These are phyloP conservation scores for Xestobium rufovillosum DNA, from an alignment of 2,888 invertebrate species.

Conservation along the genomic window DNA sequence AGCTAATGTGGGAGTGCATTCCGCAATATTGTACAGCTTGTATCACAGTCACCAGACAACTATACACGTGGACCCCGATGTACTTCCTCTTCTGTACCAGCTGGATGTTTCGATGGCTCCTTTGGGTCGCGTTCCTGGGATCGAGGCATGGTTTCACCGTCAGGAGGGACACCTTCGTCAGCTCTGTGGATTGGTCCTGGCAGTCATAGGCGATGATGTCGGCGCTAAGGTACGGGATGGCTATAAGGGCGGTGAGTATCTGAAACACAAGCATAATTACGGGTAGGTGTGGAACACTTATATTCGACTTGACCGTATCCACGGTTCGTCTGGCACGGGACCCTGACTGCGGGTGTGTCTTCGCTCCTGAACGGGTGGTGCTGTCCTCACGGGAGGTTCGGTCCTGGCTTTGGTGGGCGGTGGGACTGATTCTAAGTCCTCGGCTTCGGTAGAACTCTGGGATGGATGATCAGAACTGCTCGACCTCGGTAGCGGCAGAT, in stretches of 20 bases:
- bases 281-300: too few relatives aligned
- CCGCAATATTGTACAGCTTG: conserved; percentile 7
- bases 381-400: neutral
- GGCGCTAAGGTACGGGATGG: too few relatives aligned
- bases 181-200: conserved; percentile 4
- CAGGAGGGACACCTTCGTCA: conserved; percentile 6
- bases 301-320: neutral
- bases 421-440: neutral
- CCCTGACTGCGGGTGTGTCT: neutral
- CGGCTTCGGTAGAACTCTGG: too few relatives aligned
- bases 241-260: too few relatives aligned
- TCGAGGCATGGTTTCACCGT: conserved; percentile 3
- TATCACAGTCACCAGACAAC: neutral
- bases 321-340: neutral
- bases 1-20: too few relatives aligned
- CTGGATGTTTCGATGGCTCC: neutral
- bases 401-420: neutral
- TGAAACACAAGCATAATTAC: too few relatives aligned
- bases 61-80: too few relatives aligned
- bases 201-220: conserved; percentile 9
- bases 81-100: too few relatives aligned
- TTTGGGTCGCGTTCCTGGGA: conserved; percentile 1
- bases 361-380: neutral
- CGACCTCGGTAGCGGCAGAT: neutral
- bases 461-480: too few relatives aligned